A percentile compares a stretch with the other conserved stretches of the same genome.
Conservation (phyloP, 2,113 vertebrate species). For the Empidonax traillii region DNA sequence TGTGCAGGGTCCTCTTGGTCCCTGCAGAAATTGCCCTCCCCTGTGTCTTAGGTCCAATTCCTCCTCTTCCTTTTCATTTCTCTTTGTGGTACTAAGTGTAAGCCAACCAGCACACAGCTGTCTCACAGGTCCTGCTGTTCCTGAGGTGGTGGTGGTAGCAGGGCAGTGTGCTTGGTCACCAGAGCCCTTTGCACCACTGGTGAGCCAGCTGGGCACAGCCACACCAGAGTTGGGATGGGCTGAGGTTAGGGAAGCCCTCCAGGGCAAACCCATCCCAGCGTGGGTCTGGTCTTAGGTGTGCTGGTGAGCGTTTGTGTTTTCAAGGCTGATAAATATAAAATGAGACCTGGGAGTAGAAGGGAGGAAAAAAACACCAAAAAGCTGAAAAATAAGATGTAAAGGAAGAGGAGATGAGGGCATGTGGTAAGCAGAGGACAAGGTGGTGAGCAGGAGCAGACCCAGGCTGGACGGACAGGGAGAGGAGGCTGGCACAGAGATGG, state of each 20-base stretch:
- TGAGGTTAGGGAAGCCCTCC: not conserved
- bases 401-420: not conserved
- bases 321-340: not conserved
- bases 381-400: not conserved
- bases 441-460: not conserved
- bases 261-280: not conserved
- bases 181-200: not conserved
- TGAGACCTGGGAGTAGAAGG: not conserved
- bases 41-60: not conserved
- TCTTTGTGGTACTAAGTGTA: not conserved
- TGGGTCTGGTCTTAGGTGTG: not conserved
- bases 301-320: not conserved
- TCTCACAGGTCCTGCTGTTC: not conserved
- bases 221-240: not conserved
- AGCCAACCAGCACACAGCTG: not conserved
- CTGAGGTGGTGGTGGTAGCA: not conserved
- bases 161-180: accelerated
- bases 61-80: not conserved
- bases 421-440: not conserved
- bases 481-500: not conserved
- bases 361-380: not conserved
- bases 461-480: not conserved
- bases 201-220: accelerated
- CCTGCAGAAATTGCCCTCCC: not conserved
- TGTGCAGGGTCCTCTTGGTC: not conserved